Percentiles rank a stretch among this genome's conserved stretches.
Conservation (phyloP, 2,113 vertebrate genomes). For the Poicephalus meyeri region DNA sequence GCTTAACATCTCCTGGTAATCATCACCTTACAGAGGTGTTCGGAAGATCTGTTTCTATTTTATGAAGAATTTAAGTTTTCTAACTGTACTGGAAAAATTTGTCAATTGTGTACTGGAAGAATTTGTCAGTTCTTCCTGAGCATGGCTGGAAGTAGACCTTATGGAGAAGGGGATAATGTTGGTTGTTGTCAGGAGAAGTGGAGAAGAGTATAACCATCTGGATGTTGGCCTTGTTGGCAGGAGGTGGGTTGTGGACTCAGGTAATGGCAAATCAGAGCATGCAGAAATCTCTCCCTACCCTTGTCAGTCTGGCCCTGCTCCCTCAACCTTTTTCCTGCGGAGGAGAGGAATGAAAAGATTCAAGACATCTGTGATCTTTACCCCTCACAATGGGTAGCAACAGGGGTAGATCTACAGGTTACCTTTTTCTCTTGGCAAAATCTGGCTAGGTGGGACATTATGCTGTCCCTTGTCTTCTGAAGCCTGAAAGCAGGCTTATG, state of each 20-base stretch:
- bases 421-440: neutral
- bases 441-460: neutral
- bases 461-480: neutral
- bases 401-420: neutral
- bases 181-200: neutral
- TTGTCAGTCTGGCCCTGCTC: neutral
- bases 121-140: neutral
- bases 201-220: neutral
- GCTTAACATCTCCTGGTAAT: neutral
- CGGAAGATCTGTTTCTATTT: neutral
- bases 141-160: neutral
- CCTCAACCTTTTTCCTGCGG: neutral
- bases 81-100: neutral
- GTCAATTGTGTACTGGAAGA: accelerated
- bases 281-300: neutral
- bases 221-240: neutral
- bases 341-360: neutral
- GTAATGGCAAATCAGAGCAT: neutral
- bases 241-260: neutral
- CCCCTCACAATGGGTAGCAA: neutral
- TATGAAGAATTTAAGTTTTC: neutral
- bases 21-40: neutral
- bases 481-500: neutral
- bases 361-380: neutral
- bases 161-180: neutral